These are phyloP conservation scores for Platynereis dumerilii DNA, from an alignment of 2,888 invertebrate species.

Conservation along the genomic window DNA sequence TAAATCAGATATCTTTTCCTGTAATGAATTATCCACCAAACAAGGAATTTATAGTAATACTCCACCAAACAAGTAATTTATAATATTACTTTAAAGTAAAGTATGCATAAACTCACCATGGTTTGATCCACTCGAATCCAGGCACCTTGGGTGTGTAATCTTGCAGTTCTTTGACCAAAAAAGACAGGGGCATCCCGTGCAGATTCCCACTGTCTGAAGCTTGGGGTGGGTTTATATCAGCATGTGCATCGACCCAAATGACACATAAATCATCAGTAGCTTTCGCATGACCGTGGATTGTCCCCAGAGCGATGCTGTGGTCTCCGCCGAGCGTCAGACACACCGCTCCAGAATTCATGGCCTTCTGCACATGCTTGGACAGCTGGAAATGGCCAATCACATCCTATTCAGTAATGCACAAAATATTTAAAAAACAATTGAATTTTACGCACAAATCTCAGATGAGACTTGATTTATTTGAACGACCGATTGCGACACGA, in stretches of 20 bases:
- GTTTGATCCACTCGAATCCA: constrained; percentile 7
- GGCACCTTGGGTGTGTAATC: background rate
- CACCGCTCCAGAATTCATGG: constrained; percentile 40
- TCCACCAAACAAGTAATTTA: too few relatives aligned
- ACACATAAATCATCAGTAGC: constrained; percentile 36
- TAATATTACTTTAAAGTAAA: too few relatives aligned
- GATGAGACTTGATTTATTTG: too few relatives aligned
- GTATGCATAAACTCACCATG: background rate
- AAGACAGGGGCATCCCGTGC: constrained; percentile 3
- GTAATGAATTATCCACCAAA: too few relatives aligned
- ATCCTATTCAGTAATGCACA: too few relatives aligned
- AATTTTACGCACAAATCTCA: too few relatives aligned
- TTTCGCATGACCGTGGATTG: constrained; percentile 54
- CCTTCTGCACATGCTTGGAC: constrained; percentile 43
- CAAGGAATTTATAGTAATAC: too few relatives aligned
- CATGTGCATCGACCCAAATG: constrained; percentile 17
- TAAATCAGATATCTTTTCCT: too few relatives aligned
- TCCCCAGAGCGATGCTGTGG: constrained; percentile 83
- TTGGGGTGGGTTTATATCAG: constrained; percentile 5
- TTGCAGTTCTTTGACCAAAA: background rate
- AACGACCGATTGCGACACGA: too few relatives aligned
- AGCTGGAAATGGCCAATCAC: constrained; percentile 33
- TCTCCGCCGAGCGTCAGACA: constrained; percentile 83
- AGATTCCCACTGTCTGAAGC: background rate
- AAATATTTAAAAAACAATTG: too few relatives aligned